Evolutionary conservation across 2,113 vertebrate species (phyloP).

Genomic region (Siniperca knerii): DNA sequence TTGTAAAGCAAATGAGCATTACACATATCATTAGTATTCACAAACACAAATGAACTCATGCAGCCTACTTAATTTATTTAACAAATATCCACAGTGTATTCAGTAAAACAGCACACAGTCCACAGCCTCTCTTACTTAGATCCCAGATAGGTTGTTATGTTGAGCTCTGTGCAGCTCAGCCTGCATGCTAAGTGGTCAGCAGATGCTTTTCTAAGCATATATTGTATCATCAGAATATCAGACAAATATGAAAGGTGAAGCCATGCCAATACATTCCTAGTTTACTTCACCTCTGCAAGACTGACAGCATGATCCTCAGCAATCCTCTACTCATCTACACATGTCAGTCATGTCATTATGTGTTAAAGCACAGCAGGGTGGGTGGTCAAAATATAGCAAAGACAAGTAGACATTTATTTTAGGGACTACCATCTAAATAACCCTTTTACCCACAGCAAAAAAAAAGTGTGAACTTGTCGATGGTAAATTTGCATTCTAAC

Average conservation of each 20-base stretch:
- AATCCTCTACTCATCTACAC: constrained; percentile 4
- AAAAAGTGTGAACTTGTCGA: not conserved
- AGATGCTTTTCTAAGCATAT: not conserved
- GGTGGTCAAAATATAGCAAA: not conserved
- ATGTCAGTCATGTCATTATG: constrained; percentile 15
- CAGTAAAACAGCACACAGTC: constrained; percentile 20
- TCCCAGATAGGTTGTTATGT: constrained; percentile 20
- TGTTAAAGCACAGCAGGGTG: constrained; percentile 24
- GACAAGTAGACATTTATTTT: not conserved
- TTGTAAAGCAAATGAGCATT: not conserved
- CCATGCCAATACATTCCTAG: not conserved
- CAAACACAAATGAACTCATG: constrained; percentile 7
- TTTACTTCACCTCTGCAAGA: not conserved
- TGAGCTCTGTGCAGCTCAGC: constrained; percentile 5
- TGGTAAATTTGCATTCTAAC: not conserved
- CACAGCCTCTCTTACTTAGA: constrained; percentile 5
- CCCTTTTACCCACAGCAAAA: not conserved
- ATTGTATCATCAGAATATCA: constrained; percentile 35
- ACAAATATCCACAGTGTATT: constrained; percentile 38
- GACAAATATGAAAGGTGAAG: constrained; percentile 15
- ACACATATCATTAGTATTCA: constrained; percentile 2
- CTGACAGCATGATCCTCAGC: not conserved
- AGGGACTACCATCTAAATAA: constrained; percentile 20
- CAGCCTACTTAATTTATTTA: constrained; percentile 15
- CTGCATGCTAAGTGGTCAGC: constrained; percentile 48